Base-by-base conservation (phyloP, 2,888 invertebrate species). In the Acleris laterana region DNA sequence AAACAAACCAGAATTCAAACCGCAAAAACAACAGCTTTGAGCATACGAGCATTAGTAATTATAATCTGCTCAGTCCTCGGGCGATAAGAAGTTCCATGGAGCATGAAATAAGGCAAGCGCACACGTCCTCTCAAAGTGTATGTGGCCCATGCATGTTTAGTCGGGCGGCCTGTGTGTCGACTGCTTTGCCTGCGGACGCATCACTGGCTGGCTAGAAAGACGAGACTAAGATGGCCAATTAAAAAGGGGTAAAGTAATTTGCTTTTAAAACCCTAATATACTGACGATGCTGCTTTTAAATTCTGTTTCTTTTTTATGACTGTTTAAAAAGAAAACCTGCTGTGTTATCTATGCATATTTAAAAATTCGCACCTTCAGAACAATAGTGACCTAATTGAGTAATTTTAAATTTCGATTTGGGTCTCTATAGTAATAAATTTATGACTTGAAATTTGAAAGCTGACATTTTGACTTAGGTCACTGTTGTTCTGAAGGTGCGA, bases 21-120 rank as follows among this genome's bases (percentile, higher is more conserved):
- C 73, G 53, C 75, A 77, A 77, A 78, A 79, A 77, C 75, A 77
- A 75, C 75, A 71, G 70, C 73, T 89, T 89, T 85, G 86, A 85
- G 86, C 84, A 82, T 72, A 83, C 83, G 80, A 87, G 86, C 88
- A 89, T 88, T 81, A 89, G 89, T 89, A 88, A 92, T 92, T 90
- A 89, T 90, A 89, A 91, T 90, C 85, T 79, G 69, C 68, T 72
- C 72, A 81, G 85, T 86, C 92, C 92, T 86, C 83, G 79, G 91
- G 92, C 92, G 84, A 89, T 90, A 92, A 90, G 91, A 90, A 88
- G 90, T 89, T 84, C 84, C 78, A 75, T 75, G 84, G 82, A 90
- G 90, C 92, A 88, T 90, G 90, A 90, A 93, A 93, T 92, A 89
- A 91, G 88, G 88, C 86, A 74, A 81, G 77, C 78, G 79, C 83